Evolutionary conservation across 2,113 vertebrate species (phyloP).

Genomic region (Prinia subflava): DNA sequence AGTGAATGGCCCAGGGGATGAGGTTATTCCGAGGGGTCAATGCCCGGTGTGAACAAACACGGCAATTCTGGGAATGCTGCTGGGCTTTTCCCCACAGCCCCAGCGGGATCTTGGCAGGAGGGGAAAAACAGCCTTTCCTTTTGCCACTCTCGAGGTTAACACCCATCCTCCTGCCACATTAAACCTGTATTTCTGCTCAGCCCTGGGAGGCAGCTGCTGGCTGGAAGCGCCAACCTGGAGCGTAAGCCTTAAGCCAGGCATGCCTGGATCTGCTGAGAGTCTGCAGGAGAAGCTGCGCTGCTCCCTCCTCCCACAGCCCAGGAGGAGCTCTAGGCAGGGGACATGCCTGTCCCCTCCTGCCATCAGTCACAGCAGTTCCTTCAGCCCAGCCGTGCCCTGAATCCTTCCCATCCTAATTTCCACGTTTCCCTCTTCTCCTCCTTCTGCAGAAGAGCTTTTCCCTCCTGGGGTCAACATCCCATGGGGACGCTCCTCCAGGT

Average conservation of each 20-base stretch:
- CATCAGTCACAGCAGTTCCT: neutral
- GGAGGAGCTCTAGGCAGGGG: neutral
- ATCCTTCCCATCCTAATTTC: neutral
- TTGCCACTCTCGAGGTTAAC: neutral
- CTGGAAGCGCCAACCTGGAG: neutral
- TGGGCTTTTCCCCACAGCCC: fast-evolving
- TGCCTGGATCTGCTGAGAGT: neutral
- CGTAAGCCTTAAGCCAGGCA: neutral
- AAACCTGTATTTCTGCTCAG: conserved; percentile 54
- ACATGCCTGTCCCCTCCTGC: neutral
- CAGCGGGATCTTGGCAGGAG: fast-evolving
- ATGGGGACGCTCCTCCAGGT: neutral
- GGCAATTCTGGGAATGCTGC: neutral
- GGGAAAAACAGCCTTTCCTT: neutral
- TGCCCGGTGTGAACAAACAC: fast-evolving
- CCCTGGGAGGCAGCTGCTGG: neutral
- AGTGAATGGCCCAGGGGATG: fast-evolving
- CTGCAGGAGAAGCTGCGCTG: neutral
- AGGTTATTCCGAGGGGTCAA: neutral
- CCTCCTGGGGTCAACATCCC: neutral
- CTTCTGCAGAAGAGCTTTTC: neutral
- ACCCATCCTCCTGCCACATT: neutral
- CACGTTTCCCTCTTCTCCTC: neutral
- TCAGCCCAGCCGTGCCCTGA: neutral
- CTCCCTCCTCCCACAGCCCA: neutral